A percentile compares a stretch with the other conserved stretches of the same genome.
These are phyloP conservation scores for Phymastichus coffea DNA, from an alignment of 1,140 invertebrate species.

Conservation along the genomic window DNA sequence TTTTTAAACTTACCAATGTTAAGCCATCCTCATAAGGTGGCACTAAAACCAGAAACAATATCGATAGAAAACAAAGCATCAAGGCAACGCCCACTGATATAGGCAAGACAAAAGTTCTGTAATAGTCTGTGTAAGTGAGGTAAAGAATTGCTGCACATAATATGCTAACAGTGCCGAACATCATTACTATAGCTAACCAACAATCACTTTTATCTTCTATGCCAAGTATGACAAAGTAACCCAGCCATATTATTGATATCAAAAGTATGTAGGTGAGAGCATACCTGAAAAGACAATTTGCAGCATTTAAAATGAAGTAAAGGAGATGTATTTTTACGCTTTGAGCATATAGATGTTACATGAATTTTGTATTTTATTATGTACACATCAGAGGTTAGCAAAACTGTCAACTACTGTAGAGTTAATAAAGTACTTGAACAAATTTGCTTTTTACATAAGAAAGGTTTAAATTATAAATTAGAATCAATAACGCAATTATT, in stretches of 20 bases:
- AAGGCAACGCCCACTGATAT: constrained; percentile 68
- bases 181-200: constrained; percentile 64
- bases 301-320: not conserved
- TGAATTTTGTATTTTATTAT: too few species aligned
- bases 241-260: constrained; percentile 60
- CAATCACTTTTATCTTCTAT: constrained; percentile 45
- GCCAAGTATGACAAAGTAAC: constrained; percentile 57
- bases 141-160: constrained; percentile 62
- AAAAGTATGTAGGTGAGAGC: constrained; percentile 62
- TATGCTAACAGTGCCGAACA: constrained; percentile 61
- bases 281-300: constrained; percentile 55
- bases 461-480: too few species aligned
- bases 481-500: too few species aligned
- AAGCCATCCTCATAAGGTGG: constrained; percentile 60
- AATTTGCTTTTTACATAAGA: too few species aligned
- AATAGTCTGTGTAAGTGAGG: constrained; percentile 68
- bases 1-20: constrained; percentile 60
- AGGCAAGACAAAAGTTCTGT: constrained; percentile 64
- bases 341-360: too few species aligned
- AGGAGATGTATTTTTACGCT: not conserved
- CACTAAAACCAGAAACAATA: constrained; percentile 63
- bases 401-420: too few species aligned
- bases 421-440: too few species aligned
- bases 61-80: constrained; percentile 66
- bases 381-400: too few species aligned